Evolutionary conservation across 2,888 invertebrate genomes (phyloP), one percentile per base, ranked within the genome.

Genomic region (Eristalis pertinax): DNA sequence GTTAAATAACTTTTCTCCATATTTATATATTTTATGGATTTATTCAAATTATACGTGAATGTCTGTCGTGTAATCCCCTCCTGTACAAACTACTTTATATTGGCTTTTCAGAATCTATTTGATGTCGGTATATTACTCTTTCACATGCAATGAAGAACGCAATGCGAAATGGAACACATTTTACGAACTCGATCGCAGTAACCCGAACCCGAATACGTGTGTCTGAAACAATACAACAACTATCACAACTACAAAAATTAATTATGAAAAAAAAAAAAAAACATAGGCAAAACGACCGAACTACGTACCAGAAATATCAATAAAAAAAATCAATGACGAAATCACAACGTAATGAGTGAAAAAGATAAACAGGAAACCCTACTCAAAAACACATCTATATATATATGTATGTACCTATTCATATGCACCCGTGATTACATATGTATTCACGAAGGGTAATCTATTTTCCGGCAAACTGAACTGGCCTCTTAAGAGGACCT

Each of bases 241-340:
- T 58, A 72, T 62, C 68, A 38, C 76, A 74, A 78, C 62, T 75
- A 69, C 67, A 78, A 67, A n/a, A 68, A 70, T 35, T 38, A 73
- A 67, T 67, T 67, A 73, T 64, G 41, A 76, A 50, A 76, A 77
- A n/a, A 50, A 50, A n/a, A n/a, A 68, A 50, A n/a, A 50, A 50
- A 50, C 5, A 50, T 8, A 50, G 7, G n/a, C 19, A n/a, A 19
- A 22, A 19, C 50, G 50, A 50, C 50, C 50, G 50, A 75, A 29
- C 50, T 70, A 70, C 64, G 64, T 80, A 79, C 19, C 50, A 84
- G 58, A 63, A 67, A 83, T 62, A 83, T 72, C 78, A 76, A 75
- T 22, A 29, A 73, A 70, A 80, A 83, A 88, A 85, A 89, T 89
- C 89, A 89, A 89, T 88, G 89, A 89, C 88, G 81, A 83, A 79